A percentile compares a stretch with the other conserved stretches of the same genome.
Conservation (phyloP, 2,888 invertebrate genomes). For the Caenorhabditis sinica region DNA sequence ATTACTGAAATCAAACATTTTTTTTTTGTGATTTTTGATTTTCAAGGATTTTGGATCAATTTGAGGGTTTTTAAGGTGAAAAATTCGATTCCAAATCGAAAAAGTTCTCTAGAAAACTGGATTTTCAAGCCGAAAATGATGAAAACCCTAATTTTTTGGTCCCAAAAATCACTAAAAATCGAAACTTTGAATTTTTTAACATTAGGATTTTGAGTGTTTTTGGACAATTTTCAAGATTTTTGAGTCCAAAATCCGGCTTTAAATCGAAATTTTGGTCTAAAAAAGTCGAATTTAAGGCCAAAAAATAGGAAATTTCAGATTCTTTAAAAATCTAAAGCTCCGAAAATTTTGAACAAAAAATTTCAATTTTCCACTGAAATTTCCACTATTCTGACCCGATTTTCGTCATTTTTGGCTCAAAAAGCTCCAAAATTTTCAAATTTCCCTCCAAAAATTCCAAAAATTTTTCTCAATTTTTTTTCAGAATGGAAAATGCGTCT, state of each 20-base stretch:
- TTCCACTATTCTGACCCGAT: neutral
- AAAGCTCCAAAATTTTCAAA: neutral
- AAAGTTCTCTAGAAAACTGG: neutral
- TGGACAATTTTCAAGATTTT: neutral
- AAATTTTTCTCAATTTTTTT: no score
- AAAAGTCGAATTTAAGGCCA: no score
- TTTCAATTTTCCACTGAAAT: no score
- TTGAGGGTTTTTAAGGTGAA: neutral
- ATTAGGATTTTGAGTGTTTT: no score
- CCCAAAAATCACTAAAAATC: neutral
- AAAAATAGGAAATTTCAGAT: no score
- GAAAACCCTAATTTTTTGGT: neutral
- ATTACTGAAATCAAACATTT: neutral
- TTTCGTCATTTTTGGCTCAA: neutral
- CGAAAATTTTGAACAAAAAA: no score
- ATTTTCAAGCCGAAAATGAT: no score
- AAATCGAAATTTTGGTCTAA: neutral
- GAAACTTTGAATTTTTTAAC: no score
- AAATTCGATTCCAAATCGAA: neutral
- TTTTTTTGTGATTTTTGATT: no score
- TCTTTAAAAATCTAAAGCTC: no score
- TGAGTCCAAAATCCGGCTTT: neutral
- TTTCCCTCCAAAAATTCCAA: neutral
- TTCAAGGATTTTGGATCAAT: no score
- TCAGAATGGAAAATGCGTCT: conserved; percentile 65